Percentiles rank a stretch among this genome's conserved stretches.
Conservation (phyloP, 30 jellyfish, hydroid and myxozoan species). For the Chironex yamaguchii region DNA sequence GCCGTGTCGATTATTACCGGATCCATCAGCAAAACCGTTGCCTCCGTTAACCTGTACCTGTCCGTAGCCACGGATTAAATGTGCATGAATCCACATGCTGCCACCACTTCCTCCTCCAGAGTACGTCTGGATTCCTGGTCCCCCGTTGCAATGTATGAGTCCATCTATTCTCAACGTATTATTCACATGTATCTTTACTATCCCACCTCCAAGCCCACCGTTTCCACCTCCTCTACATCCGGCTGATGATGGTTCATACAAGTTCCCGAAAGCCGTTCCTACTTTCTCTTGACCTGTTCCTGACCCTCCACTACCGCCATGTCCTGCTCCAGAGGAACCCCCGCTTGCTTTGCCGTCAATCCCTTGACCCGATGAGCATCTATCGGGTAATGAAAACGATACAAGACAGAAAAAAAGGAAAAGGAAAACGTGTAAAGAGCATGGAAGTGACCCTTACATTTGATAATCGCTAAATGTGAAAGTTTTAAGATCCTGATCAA, state of each 20-base stretch:
- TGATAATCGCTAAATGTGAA: no score
- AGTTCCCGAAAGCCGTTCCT: slow-evolving; percentile 68
- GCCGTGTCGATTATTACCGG: slow-evolving; percentile 22
- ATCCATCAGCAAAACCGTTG: slow-evolving; percentile 25
- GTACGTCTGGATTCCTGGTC: slow-evolving; percentile 18
- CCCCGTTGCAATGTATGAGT: slow-evolving; percentile 49
- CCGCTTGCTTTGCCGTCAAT: slow-evolving; percentile 18
- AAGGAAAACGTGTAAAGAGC: no score
- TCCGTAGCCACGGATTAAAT: slow-evolving; percentile 60
- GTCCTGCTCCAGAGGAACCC: slow-evolving; percentile 81
- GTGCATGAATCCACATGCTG: slow-evolving; percentile 59
- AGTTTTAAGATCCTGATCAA: no score
- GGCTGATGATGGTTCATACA: slow-evolving; percentile 53
- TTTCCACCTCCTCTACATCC: slow-evolving; percentile 77
- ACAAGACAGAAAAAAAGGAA: no score
- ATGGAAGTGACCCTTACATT: no score
- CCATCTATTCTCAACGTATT: slow-evolving; percentile 66
- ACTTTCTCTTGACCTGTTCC: slow-evolving; percentile 61
- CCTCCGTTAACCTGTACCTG: slow-evolving; percentile 79
- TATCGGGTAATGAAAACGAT: neutral
- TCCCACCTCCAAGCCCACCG: slow-evolving; percentile 79
- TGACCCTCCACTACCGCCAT: slow-evolving; percentile 77
- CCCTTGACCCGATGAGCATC: slow-evolving; percentile 61
- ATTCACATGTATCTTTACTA: slow-evolving; percentile 24
- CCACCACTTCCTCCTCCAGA: slow-evolving; percentile 83